Evolutionary conservation across 2,888 invertebrate genomes (phyloP).

Genomic region (Rhamphomyia laevipes): DNA sequence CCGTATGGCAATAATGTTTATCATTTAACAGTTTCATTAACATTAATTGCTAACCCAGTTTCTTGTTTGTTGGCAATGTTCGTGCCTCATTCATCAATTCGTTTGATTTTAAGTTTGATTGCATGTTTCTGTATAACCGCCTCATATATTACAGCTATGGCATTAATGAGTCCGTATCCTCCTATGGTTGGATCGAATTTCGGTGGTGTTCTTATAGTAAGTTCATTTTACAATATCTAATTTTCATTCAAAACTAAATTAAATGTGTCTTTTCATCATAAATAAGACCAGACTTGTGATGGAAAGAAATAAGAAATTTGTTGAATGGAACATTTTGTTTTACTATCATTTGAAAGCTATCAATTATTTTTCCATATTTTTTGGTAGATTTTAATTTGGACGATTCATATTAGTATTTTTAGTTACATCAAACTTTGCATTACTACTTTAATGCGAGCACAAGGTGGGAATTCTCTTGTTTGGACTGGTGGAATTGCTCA

Average conservation of each 20-base stretch:
- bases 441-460: slow-evolving; percentile 51
- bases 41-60: slow-evolving; percentile 60
- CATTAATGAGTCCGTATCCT: slow-evolving; percentile 54
- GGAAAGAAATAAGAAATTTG: too few species aligned
- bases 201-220: slow-evolving; percentile 50
- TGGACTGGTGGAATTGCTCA: slow-evolving; percentile 59
- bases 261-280: too few species aligned
- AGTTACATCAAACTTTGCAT: slow-evolving; percentile 63
- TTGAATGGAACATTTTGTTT: slow-evolving; percentile 2
- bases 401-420: slow-evolving; percentile 46
- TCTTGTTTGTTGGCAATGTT: slow-evolving; percentile 49
- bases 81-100: slow-evolving; percentile 37
- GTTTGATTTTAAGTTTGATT: slow-evolving; percentile 37
- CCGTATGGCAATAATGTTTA: slow-evolving; percentile 61
- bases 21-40: slow-evolving; percentile 56
- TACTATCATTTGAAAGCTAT: not conserved
- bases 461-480: slow-evolving; percentile 55
- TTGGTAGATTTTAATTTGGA: slow-evolving; percentile 49
- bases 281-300: too few species aligned
- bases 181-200: slow-evolving; percentile 41
- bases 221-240: slow-evolving; percentile 23
- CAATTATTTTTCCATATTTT: slow-evolving; percentile 3
- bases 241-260: too few species aligned
- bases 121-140: slow-evolving; percentile 40
- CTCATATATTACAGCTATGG: slow-evolving; percentile 50